Evolutionary conservation across 2,888 invertebrate genomes (phyloP), one percentile per base, ranked within the genome.

Genomic region (Idaea dimidiata): DNA sequence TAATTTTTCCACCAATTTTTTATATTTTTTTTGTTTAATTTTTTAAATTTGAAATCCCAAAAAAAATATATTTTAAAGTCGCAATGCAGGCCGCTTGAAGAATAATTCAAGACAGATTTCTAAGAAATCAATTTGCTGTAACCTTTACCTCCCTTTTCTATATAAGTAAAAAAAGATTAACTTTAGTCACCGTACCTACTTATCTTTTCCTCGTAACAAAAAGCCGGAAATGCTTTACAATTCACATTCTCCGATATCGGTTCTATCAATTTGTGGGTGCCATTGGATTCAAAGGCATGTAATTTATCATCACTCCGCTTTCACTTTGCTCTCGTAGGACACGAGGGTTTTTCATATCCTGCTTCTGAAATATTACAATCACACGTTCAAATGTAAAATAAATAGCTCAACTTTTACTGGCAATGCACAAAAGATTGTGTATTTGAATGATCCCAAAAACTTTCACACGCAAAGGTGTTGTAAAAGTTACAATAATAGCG

Each of bases 191-290:
- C 43, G 43, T 43, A 43, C 8, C 24, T 24, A 24, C 24, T 8
- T 43, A 14, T 43, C 43, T 43, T 43, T 43, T 10, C 14, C 14
- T 43, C 43, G 43, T 43, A 10, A 43, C 43, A 43, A 43, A 43
- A 43, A 43, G 43, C 43, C 43, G 43, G 43, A 43, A 43, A 43
- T 43, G 43, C 43, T 43, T 43, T 43, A 43, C 43, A 43, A 43
- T 43, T 43, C 43, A 43, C 43, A 43, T 14, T 43, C 43, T 43
- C 43, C 14, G 43, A 43, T 43, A 43, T 43, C 43, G 43, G 43
- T 10, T 43, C 43, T 43, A 43, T 43, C 43, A 43, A 43, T 43
- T 43, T 43, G 43, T 10, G 43, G 43, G 43, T 43, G 43, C 43
- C 43, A 43, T 43, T 14, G 43, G 43, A 43, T 43, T 43, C 43